Base-by-base conservation (phyloP, 2,797 vertebrate genomes). In the Distichodus sexfasciatus region DNA sequence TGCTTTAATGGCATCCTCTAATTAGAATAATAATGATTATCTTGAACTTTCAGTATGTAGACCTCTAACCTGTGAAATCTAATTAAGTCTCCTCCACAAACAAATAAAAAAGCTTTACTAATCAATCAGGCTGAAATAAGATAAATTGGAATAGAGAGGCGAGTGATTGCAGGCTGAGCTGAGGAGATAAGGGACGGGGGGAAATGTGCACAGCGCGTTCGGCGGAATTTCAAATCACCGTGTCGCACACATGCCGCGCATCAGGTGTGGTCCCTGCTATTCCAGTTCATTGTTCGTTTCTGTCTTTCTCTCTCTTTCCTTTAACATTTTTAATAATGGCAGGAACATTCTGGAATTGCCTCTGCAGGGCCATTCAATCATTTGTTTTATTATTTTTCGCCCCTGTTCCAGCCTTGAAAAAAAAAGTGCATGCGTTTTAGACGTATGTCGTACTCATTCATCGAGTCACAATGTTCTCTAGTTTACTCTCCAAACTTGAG, bases 11-110 rank as follows among this genome's bases (percentile, higher is more conserved):
- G 72, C 74, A 72, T 59, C 58, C 77, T 72, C 77, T 82, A 79
- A 78, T 82, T 81, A 85, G 79, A 80, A 77, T 46, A 76, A 80
- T 65, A 81, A 78, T 81, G 82, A 84, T 84, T 86, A 87, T 86
- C 81, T 83, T 76, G 76, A 79, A 81, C 77, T 85, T 76, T 87
- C 80, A 78, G 80, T 80, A 76, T 78, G 72, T 80, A 72, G 74
- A 79, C 80, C 85, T 85, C 68, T 80, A 83, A 89, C 84, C 84
- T 83, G 83, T 75, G 71, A 83, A 87, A 85, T 86, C 79, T 76
- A 85, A 86, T 87, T 86, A 86, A 83, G 60, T 75, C 81, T 74
- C 78, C 58, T 74, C 74, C 75, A 76, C 68, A 78, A 80, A 84
- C 57, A 80, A 80, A 81, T 69, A 71, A 84, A 82, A 87, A 81